Percentiles rank a stretch among this genome's conserved stretches.
Evolutionary conservation across 2,113 vertebrate species (phyloP).

Genomic region (Chionis minor): DNA sequence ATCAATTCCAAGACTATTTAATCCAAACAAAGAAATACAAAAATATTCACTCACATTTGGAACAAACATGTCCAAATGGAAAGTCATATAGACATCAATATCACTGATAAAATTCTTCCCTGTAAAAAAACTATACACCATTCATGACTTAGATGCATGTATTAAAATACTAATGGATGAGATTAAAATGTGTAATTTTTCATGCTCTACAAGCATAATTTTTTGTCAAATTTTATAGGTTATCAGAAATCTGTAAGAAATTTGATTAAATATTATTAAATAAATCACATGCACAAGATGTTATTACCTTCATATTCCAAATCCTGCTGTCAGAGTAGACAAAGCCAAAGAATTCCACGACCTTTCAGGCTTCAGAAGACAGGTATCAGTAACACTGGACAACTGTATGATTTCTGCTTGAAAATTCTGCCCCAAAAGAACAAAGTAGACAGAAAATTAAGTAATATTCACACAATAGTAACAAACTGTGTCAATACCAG

Average conservation of each 20-base stretch:
- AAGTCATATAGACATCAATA: not conserved
- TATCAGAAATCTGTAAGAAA: not conserved
- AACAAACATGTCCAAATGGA: not conserved
- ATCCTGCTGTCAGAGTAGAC: not conserved
- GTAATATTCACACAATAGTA: too few relatives aligned
- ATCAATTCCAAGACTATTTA: not conserved
- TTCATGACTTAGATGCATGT: not conserved
- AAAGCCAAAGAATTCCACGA: not conserved
- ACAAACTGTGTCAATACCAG: accelerated
- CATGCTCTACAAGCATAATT: not conserved
- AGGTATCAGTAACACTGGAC: not conserved
- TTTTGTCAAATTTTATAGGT: not conserved
- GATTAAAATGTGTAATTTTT: not conserved
- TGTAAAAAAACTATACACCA: accelerated
- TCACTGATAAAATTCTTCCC: not conserved
- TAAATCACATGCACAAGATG: not conserved
- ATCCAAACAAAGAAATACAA: not conserved
- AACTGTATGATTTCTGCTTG: not conserved
- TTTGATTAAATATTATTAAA: not conserved
- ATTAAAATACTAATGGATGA: not conserved
- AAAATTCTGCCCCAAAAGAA: not conserved
- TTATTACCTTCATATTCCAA: not conserved
- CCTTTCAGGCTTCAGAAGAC: not conserved
- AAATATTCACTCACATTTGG: not conserved
- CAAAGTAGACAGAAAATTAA: not conserved